These are phyloP conservation scores for Nemopilema nomurai DNA, from an alignment of 30 jellyfish, hydroid and myxozoan species.

Conservation along the genomic window DNA sequence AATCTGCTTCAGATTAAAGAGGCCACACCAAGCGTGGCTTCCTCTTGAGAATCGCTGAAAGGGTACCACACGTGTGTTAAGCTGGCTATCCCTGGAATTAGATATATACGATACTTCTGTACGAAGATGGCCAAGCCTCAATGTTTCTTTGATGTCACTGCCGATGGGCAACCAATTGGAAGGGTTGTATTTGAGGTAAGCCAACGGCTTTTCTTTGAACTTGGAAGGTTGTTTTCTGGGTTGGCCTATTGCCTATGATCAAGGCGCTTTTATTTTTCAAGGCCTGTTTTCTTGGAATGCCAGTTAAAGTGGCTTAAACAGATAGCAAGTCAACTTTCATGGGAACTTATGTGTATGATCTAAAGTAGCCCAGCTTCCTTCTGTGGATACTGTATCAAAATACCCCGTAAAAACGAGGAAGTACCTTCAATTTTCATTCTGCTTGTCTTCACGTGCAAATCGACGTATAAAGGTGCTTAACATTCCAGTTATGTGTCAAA, in stretches of 20 bases:
- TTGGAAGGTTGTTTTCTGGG: neutral
- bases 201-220: neutral
- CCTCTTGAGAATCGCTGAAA: neutral
- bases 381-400: too few species aligned
- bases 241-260: neutral
- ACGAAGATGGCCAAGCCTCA: slow-evolving; percentile 52
- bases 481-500: neutral
- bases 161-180: slow-evolving; percentile 59
- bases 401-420: neutral
- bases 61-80: neutral
- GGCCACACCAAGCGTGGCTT: neutral
- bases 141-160: slow-evolving; percentile 59
- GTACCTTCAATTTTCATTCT: neutral
- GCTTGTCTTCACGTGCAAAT: neutral
- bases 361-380: too few species aligned
- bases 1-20: neutral
- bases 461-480: neutral
- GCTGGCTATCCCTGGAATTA: slow-evolving; percentile 29
- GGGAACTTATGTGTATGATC: too few species aligned
- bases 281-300: too few species aligned
- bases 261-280: too few species aligned
- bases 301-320: too few species aligned
- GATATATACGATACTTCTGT: slow-evolving; percentile 32
- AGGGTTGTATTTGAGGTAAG: slow-evolving; percentile 76
- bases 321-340: too few species aligned